Conservation (phyloP, 2,797 vertebrate genomes). For the Sebastes matsubarae region DNA sequence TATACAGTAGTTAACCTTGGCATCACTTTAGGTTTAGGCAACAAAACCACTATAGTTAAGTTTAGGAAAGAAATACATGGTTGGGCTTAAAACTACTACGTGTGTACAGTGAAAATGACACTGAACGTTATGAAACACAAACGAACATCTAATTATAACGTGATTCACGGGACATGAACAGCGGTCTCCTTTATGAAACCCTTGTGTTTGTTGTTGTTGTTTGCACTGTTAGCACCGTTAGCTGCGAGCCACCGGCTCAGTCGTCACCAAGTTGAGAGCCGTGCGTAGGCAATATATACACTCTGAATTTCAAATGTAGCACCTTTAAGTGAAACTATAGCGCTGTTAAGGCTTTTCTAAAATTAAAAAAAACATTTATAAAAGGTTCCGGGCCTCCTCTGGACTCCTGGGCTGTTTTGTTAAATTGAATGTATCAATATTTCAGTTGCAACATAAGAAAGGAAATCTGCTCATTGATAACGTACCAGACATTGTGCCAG, state of each 20-base stretch:
- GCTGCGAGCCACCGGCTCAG: neutral
- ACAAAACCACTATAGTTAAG: no score
- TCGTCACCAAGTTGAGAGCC: neutral
- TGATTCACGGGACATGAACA: no score
- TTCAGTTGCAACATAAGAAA: conserved; percentile 69
- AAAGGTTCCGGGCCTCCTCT: conserved; percentile 30
- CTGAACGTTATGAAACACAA: no score
- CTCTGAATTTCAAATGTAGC: neutral
- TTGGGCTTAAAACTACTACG: no score
- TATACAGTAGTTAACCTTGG: no score
- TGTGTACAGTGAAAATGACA: no score
- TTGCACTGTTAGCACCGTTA: neutral
- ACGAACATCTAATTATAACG: no score
- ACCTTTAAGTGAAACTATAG: neutral
- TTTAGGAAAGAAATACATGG: no score
- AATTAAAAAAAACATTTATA: neutral
- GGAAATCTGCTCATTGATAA: conserved; percentile 76
- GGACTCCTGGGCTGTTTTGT: conserved; percentile 62
- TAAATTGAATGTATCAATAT: conserved; percentile 69
- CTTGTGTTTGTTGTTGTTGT: no score
- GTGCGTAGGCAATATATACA: neutral
- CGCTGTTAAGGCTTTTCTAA: neutral
- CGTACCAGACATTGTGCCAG: conserved; percentile 62
- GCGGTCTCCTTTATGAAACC: no score
- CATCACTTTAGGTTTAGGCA: no score